Conservation (phyloP, 2,113 vertebrate species). For the Hypanus sabinus region DNA sequence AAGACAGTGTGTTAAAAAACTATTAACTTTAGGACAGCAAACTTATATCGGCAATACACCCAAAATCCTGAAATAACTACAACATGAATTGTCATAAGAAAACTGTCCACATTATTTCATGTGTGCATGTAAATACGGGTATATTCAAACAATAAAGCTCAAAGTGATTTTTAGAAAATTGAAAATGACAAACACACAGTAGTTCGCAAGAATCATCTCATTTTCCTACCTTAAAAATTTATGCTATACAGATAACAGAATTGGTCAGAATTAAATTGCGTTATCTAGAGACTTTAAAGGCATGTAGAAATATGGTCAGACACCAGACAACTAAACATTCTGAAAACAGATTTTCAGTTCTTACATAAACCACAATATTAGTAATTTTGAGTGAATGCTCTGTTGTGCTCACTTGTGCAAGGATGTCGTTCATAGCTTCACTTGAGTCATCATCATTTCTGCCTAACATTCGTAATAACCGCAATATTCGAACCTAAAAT, state of each 20-base stretch:
- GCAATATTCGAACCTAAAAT: constrained; percentile 87
- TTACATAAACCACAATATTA: background rate
- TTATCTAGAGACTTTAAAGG: background rate
- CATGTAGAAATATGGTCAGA: background rate
- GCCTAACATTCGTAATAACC: constrained; percentile 93
- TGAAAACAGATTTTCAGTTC: background rate
- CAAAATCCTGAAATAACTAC: background rate
- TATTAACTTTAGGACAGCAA: background rate
- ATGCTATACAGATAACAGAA: background rate
- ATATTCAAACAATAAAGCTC: background rate
- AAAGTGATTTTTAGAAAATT: background rate
- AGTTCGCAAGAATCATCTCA: background rate
- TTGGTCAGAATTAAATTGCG: background rate
- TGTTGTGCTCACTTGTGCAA: constrained; percentile 76
- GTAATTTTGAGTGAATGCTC: background rate
- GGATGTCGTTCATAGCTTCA: constrained; percentile 99
- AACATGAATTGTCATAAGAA: background rate
- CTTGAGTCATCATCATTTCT: constrained; percentile 95
- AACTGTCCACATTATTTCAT: background rate
- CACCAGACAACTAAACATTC: background rate
- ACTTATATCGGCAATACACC: background rate
- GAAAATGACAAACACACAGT: too few relatives aligned
- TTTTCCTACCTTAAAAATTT: background rate
- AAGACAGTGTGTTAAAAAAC: background rate
- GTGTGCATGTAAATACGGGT: background rate